These are phyloP conservation scores for Sebastes itinus DNA, from an alignment of 2,797 vertebrate genomes.

Conservation along the genomic window DNA sequence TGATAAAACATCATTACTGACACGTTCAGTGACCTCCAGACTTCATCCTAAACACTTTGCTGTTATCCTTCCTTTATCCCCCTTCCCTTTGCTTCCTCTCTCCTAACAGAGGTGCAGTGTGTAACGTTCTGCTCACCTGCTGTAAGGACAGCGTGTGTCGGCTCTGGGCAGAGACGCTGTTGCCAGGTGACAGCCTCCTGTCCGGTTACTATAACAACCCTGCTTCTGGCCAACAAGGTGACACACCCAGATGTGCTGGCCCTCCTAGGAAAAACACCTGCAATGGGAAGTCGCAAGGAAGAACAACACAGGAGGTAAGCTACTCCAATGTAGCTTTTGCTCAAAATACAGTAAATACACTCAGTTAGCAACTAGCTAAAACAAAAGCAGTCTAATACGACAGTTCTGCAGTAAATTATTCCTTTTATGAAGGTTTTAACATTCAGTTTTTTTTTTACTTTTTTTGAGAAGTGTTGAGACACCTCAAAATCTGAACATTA, in stretches of 20 bases:
- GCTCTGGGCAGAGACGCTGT: constrained; percentile 96
- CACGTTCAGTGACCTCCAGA: background rate
- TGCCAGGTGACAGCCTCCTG: constrained; percentile 93
- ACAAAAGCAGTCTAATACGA: background rate
- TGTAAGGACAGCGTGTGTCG: constrained; percentile 99
- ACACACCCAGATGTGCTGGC: constrained; percentile 76
- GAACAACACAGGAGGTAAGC: constrained; percentile 86
- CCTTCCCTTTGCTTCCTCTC: background rate
- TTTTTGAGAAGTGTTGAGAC: background rate
- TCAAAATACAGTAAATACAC: background rate
- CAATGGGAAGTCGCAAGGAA: constrained; percentile 83
- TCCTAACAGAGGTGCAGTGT: constrained; percentile 89
- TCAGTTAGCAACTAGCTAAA: background rate
- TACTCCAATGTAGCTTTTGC: background rate
- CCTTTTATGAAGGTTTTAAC: background rate
- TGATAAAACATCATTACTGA: background rate
- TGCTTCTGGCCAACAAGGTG: constrained; percentile 66
- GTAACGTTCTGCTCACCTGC: constrained; percentile 95
- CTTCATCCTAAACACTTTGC: background rate
- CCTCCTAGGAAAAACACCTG: constrained; percentile 83
- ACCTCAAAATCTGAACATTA: background rate
- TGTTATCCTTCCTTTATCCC: background rate
- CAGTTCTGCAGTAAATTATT: background rate
- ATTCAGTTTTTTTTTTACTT: background rate
- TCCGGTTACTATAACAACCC: constrained; percentile 84